Evolutionary conservation across 2,888 invertebrate genomes (phyloP), one percentile per base, ranked within the genome.

Genomic region (Ephialtes manifestator): DNA sequence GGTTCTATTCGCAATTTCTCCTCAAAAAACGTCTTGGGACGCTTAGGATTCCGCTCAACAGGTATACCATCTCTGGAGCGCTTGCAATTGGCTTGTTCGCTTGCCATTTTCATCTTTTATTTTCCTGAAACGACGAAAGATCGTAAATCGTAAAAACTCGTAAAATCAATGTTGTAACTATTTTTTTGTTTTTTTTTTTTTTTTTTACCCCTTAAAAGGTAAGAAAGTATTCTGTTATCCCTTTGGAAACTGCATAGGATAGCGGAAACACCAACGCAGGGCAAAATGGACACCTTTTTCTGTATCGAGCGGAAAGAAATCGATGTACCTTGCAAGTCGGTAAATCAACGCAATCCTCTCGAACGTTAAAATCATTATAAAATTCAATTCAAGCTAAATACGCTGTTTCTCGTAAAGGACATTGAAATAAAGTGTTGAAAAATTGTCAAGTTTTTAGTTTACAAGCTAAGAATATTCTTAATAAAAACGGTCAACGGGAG

Each of bases 181-280:
- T n/a, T n/a, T n/a, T n/a, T n/a, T n/a, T n/a, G n/a, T n/a, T n/a
- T n/a, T n/a, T n/a, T n/a, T n/a, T n/a, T n/a, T n/a, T n/a, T n/a
- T n/a, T n/a, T n/a, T n/a, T n/a, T n/a, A n/a, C n/a, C n/a, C n/a
- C n/a, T n/a, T n/a, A n/a, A 46, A 43, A 18, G 18, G 5, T 28
- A n/a, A 18, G 10, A 28, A 43, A 15, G 35, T 4, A 24, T 0
- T 18, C 15, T 84, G 84, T 84, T 15, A 78, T 84, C 84, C 70
- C 55, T 53, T 81, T 75, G 84, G 84, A 84, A 84, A 81, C 84
- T 81, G 84, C 84, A 55, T 63, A 20, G 78, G 84, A 78, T 84
- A 78, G n/a, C 24, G 11, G n/a, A 5, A 74, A 81, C 81, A 70
- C 78, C 78, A 18, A 75, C 24, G 31, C 84, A 81, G 84, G 84